Percentiles rank a stretch among this genome's conserved stretches.
phyloP scores from a whole-genome alignment of 53 echinoderm and acorn worm species.

The Henricia sp. region DNA sequence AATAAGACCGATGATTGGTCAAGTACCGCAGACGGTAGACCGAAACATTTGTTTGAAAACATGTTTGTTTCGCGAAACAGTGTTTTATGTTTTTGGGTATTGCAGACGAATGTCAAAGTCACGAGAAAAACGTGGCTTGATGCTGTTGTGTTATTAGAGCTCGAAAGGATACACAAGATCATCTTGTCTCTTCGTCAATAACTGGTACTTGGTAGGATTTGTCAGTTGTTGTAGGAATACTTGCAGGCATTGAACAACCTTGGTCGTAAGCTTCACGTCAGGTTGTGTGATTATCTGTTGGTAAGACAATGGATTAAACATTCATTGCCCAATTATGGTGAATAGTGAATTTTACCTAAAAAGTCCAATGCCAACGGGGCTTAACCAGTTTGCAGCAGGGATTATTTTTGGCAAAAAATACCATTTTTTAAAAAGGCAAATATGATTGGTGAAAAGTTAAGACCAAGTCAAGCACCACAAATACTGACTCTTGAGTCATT shows the following conservation, averaged over 20 bases:
- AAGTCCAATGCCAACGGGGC: background rate
- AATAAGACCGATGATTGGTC: background rate
- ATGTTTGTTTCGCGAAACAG: background rate
- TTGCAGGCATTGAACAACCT: background rate
- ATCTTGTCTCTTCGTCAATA: background rate
- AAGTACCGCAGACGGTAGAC: background rate
- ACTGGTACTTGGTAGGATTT: constrained; percentile 3
- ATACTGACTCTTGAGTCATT: too few species aligned
- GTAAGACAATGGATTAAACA: too few species aligned
- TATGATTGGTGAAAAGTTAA: background rate
- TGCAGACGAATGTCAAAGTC: background rate
- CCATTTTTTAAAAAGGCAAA: background rate
- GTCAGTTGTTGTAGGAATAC: constrained; percentile 35
- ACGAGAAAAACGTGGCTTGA: too few species aligned
- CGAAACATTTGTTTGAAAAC: background rate
- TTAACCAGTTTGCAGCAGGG: too few species aligned
- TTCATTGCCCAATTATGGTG: too few species aligned
- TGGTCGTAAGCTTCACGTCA: constrained; percentile 6
- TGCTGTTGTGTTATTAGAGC: too few species aligned
- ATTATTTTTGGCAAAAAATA: background rate
- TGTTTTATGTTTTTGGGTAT: background rate
- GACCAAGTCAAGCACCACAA: too few species aligned
- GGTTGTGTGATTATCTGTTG: constrained; percentile 31
- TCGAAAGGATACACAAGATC: constrained; percentile 33
- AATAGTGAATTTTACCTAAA: background rate